Conservation (phyloP, 2,113 vertebrate species). For the Pontoporia blainvillei region DNA sequence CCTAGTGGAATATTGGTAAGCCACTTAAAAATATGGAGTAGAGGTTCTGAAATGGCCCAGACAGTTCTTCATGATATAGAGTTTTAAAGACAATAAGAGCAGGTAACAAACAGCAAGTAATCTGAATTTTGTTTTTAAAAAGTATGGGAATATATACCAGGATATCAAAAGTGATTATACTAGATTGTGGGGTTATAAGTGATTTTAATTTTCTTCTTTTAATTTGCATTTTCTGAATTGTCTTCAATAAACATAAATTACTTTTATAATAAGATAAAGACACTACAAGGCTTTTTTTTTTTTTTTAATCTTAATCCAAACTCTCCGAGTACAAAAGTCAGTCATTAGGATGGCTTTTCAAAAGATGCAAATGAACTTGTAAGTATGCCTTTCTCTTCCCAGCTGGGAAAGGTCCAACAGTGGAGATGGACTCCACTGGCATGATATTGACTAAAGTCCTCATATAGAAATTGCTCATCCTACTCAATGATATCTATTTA, state of each 20-base stretch:
- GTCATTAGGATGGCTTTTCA: not conserved
- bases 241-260: constrained; percentile 38
- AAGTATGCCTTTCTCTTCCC: not conserved
- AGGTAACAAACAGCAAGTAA: not conserved
- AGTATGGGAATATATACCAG: not conserved
- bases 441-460: not conserved
- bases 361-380: not conserved
- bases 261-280: constrained; percentile 40
- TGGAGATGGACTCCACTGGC: not conserved
- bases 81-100: not conserved
- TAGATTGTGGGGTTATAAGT: not conserved
- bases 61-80: not conserved
- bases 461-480: not conserved
- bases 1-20: not conserved
- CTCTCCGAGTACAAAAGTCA: constrained; percentile 9
- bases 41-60: not conserved
- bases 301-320: constrained; percentile 17
- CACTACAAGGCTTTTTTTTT: not conserved
- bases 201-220: constrained; percentile 34
- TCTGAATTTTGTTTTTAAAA: not conserved
- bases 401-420: not conserved
- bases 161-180: not conserved
- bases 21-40: not conserved
- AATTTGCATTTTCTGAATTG: not conserved
- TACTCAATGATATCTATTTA: not conserved